Base-by-base conservation (phyloP, 1,140 invertebrate genomes). In the Trigoniulus corallinus region DNA sequence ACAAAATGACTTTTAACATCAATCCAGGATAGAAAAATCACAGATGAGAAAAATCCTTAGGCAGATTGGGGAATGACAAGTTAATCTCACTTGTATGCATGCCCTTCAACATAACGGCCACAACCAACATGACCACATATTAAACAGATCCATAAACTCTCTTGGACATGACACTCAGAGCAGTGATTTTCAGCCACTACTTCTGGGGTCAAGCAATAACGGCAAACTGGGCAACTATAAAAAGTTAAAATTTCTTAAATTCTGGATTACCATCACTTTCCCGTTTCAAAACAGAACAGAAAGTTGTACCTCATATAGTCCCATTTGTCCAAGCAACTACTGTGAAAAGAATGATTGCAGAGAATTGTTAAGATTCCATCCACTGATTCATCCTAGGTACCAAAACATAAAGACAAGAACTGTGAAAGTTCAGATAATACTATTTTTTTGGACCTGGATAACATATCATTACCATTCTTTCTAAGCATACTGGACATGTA, bases 51-150 rank as follows among this genome's bases (percentile, higher is more conserved):
- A n/a, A n/a, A n/a, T n/a, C n/a, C n/a, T n/a, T n/a, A n/a, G n/a
- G n/a, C n/a, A n/a, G n/a, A n/a, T n/a, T n/a, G n/a, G n/a, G n/a
- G n/a, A n/a, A n/a, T n/a, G n/a, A n/a, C n/a, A n/a, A n/a, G n/a
- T n/a, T n/a, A n/a, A n/a, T n/a, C n/a, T n/a, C 60, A 77, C 74
- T 72, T 71, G 58, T 77, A 75, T 15, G 81, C 81, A 65, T 84
- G 82, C 1, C 78, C 78, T 47, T 75, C 73, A 21, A 75, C 72
- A 66, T 85, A 85, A 51, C 88, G 71, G 15, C 92, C 91, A 72
- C 96, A 99, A 34, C 95, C 96, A 42, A 98, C 82, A 68, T 98
- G 85, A 13, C 95, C 96, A 69, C 96, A 99, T 54, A 98, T 94
- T 18, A 99, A 69, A 67, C 96, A 99, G 56, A 98, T 97, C 96